These are phyloP conservation scores for Parus major DNA, from an alignment of 2,113 vertebrate genomes.

Conservation along the genomic window DNA sequence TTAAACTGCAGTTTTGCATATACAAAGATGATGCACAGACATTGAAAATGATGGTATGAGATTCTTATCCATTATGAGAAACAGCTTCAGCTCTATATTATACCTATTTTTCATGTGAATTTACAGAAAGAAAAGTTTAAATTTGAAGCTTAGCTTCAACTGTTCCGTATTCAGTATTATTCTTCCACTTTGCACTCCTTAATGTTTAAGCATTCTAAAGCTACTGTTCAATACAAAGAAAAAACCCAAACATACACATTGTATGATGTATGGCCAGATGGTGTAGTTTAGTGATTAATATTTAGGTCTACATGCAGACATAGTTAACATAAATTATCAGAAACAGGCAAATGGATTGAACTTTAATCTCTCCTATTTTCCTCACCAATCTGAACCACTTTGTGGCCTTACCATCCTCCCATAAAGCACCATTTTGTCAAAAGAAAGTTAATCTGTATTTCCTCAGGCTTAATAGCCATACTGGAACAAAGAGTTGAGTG, in stretches of 20 bases:
- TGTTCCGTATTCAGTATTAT: not conserved
- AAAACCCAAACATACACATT: not conserved
- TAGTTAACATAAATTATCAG: slow-evolving; percentile 43
- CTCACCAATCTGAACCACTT: not conserved
- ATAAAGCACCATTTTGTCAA: not conserved
- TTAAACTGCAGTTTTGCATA: not conserved
- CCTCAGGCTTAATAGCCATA: slow-evolving; percentile 32
- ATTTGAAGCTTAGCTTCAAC: not conserved
- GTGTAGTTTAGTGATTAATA: slow-evolving; percentile 35
- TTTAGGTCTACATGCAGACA: not conserved
- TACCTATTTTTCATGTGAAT: not conserved
- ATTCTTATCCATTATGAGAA: not conserved
- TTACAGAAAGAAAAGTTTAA: not conserved
- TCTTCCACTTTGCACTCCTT: not conserved
- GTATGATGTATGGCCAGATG: slow-evolving; percentile 22
- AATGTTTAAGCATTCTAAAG: not conserved
- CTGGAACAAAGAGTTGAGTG: slow-evolving; percentile 20
- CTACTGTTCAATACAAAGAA: not conserved
- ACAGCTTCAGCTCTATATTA: not conserved
- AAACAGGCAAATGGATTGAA: slow-evolving; percentile 6
- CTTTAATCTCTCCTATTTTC: slow-evolving; percentile 1
- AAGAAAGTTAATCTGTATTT: slow-evolving; percentile 40
- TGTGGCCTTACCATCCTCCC: not conserved
- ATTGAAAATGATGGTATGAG: not conserved
- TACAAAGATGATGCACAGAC: not conserved